Base-by-base conservation (phyloP, 2,888 invertebrate genomes). In the Allophyes oxyacanthae region DNA sequence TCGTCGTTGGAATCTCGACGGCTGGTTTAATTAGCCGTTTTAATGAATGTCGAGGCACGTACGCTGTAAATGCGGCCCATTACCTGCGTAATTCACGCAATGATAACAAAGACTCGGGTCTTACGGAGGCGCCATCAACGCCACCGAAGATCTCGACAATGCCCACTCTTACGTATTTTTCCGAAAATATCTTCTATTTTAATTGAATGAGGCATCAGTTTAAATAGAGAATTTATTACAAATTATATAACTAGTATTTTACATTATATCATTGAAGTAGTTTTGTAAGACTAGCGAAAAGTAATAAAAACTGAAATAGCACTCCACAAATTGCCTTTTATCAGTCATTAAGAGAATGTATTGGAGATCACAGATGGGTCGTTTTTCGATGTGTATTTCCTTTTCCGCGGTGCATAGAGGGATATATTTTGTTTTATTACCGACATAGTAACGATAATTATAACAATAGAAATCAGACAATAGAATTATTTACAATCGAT, bases 41-140 rank as follows among this genome's bases (percentile, higher is more conserved):
- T 91, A 92, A 92, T 92, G 88, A 92, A 92, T 92, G 90, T 91
- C 86, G 84, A 80, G 88, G 86, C 92, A 92, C 92, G 92, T 92
- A 88, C 91, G 87, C 83, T 84, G 84, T 88, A 86, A 91, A 90
- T 85, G 89, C 87, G 88, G 81, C 84, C 88, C 90, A 90, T 91
- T 91, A 91, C 91, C 90, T 89, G 85, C 84, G 87, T 89, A 86
- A 89, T 90, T 91, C 90, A 87, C 89, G 87, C 87, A 85, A 85
- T 85, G 90, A 90, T 92, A 90, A 91, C 89, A 90, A 87, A 85
- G 84, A 75, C 69, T 55, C 66, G 71, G 62, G 57, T 53, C 66
- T 63, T 59, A 61, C 28, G 53, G 55, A 69, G 61, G 57, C 67
- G 62, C 62, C 68, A 46, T 44, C 67, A 55, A 46, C 63, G 66